Base-by-base conservation (phyloP, 2,888 invertebrate species). In the Galeopsomyia nigrocyanea region DNA sequence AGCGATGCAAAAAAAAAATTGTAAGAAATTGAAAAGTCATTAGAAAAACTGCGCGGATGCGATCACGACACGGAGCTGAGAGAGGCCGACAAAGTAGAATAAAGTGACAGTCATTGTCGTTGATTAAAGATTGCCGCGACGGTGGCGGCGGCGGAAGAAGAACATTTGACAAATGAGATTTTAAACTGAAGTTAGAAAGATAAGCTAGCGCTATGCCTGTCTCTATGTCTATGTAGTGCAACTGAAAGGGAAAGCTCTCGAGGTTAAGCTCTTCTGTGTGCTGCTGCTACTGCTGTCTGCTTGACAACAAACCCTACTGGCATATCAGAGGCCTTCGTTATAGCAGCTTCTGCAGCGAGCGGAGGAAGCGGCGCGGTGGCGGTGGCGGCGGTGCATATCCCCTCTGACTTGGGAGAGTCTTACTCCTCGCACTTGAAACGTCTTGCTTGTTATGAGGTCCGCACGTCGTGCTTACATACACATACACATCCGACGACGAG, bases 211-310 rank as follows among this genome's bases (percentile, higher is more conserved):
- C 26, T 3, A 3, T 5, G 26, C 39, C 5, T 7, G 39, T 10
- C 39, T 9, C 5, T 5, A 7, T 39, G 7, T 39, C 5, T 39
- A 10, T 10, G 13, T 5, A 31, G 26, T 7, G 47, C 49, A 17
- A 57, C 16, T 21, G 55, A 31, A n/a, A 46, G 22, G 47, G 65
- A 10, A 6, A 67, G 51, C 39, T 60, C 46, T 9, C 14, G 55
- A 61, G 47, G 68, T 68, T 73, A 73, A 73, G 73, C 73, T 65
- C 72, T 55, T 64, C 60, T 49, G 39, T 39, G 39, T 39, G 26
- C 5, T 5, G 26, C 3, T 5, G 26, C 26, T 5, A 5, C 26
- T 5, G 26, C 26, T 26, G 53, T 22, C 26, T 3, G 39, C 13
- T 39, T 10, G 53, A 61, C 68, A 53, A 61, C 53, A 55, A 60